Conservation (phyloP, 2,113 vertebrate species). For the Sinocyclocheilus anshuiensis region DNA sequence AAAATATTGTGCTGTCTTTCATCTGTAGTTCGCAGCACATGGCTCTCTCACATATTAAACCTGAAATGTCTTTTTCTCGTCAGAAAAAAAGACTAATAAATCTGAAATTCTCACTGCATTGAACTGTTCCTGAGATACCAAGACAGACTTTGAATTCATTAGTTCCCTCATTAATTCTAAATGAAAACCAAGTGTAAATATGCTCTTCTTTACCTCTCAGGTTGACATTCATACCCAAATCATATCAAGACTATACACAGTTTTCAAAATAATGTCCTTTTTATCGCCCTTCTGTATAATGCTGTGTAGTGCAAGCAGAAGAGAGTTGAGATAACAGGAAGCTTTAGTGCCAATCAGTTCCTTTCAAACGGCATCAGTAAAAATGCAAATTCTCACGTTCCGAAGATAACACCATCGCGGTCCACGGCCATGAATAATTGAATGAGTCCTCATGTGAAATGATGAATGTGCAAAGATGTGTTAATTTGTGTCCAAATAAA, state of each 20-base stretch:
- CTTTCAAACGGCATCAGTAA: not conserved
- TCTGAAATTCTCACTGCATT: not conserved
- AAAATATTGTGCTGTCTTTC: not conserved
- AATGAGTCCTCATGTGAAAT: constrained; percentile 7
- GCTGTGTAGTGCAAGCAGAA: not conserved
- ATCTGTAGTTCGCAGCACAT: constrained; percentile 13
- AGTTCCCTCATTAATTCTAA: not conserved
- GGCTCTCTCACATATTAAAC: not conserved
- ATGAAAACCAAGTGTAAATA: not conserved
- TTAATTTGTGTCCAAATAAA: constrained; percentile 41
- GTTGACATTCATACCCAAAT: no score
- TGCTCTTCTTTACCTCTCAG: not conserved
- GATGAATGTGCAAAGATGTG: constrained; percentile 9
- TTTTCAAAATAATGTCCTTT: not conserved
- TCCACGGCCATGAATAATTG: constrained; percentile 24
- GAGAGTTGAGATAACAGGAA: constrained; percentile 8
- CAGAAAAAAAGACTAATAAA: not conserved
- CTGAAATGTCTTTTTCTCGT: not conserved
- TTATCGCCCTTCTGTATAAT: not conserved
- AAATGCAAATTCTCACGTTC: constrained; percentile 2
- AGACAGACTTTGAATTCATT: not conserved
- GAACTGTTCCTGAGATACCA: constrained; percentile 13
- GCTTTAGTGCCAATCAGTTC: not conserved
- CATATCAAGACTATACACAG: not conserved
- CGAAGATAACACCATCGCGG: not conserved